A percentile compares a stretch with the other conserved stretches of the same genome.
Conservation (phyloP, 2,797 vertebrate genomes). For the Liasis olivaceus region DNA sequence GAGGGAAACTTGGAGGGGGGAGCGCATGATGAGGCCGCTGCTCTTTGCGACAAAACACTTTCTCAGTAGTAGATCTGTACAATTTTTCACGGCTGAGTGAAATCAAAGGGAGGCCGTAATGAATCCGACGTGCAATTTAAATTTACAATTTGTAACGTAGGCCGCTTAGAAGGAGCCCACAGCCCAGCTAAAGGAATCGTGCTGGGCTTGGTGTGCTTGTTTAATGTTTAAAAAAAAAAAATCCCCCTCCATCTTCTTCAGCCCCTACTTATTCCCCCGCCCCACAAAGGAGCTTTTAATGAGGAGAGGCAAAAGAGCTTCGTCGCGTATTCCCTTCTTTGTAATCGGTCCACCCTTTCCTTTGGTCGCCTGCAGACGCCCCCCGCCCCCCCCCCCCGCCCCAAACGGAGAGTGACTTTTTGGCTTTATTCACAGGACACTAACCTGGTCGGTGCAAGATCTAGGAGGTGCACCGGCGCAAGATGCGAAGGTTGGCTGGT, state of each 20-base stretch:
- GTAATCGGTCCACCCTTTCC: neutral
- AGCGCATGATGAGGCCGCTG: conserved; percentile 76
- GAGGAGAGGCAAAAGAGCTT: neutral
- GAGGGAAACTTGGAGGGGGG: neutral
- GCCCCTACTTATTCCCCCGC: neutral
- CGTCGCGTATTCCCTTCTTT: neutral
- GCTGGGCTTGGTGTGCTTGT: conserved; percentile 75
- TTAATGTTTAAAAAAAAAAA: conserved; percentile 76
- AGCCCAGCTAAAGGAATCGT: conserved; percentile 74
- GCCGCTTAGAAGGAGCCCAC: conserved; percentile 78
- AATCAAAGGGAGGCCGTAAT: conserved; percentile 84
- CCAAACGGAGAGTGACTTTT: neutral
- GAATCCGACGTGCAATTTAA: conserved; percentile 86
- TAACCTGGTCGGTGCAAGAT: neutral
- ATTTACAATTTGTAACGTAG: conserved; percentile 85
- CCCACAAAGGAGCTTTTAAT: conserved; percentile 25
- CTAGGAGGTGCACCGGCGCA: neutral
- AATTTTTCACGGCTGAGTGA: conserved; percentile 86
- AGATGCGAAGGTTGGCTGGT: neutral
- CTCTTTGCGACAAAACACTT: conserved; percentile 79
- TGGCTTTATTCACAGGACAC: no score
- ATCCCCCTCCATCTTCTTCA: neutral
- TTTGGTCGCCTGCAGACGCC: neutral
- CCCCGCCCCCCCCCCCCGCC: fast-evolving
- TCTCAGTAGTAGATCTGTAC: conserved; percentile 82